These are phyloP conservation scores for Lepus oiostolus DNA, from an alignment of 2,797 vertebrate genomes.

Conservation along the genomic window DNA sequence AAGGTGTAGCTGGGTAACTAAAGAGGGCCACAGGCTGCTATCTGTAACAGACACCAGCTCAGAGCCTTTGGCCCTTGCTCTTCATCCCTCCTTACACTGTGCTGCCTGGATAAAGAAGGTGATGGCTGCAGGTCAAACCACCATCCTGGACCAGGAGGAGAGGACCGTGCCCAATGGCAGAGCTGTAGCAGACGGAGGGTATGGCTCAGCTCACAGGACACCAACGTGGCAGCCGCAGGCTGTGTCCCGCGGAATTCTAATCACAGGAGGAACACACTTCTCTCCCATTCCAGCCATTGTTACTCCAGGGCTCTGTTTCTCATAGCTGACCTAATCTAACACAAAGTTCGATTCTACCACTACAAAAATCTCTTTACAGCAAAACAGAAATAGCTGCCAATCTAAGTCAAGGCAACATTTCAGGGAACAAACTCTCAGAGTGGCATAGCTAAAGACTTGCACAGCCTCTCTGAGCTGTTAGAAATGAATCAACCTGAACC, in stretches of 20 bases:
- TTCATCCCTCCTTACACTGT: neutral
- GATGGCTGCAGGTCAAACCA: neutral
- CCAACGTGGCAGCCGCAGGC: neutral
- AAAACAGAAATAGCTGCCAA: slow-evolving; percentile 18
- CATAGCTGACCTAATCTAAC: neutral
- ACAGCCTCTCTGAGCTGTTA: neutral
- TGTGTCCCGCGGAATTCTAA: neutral
- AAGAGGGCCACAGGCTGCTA: neutral
- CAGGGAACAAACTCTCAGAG: neutral
- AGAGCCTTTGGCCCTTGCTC: neutral
- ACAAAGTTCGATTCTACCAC: neutral
- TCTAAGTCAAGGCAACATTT: slow-evolving; percentile 43
- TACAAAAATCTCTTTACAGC: slow-evolving; percentile 4
- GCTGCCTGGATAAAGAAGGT: neutral
- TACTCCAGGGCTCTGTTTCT: neutral
- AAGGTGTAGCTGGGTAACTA: neutral
- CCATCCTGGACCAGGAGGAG: neutral
- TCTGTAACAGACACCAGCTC: neutral
- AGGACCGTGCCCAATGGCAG: neutral
- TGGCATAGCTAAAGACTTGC: neutral
- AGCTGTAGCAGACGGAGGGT: neutral
- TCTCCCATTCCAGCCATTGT: neutral
- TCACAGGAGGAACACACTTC: neutral
- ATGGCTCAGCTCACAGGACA: neutral
- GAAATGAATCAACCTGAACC: slow-evolving; percentile 67